phyloP scores from a whole-genome alignment of 2,888 invertebrate species.

The Nudaria mundana region DNA sequence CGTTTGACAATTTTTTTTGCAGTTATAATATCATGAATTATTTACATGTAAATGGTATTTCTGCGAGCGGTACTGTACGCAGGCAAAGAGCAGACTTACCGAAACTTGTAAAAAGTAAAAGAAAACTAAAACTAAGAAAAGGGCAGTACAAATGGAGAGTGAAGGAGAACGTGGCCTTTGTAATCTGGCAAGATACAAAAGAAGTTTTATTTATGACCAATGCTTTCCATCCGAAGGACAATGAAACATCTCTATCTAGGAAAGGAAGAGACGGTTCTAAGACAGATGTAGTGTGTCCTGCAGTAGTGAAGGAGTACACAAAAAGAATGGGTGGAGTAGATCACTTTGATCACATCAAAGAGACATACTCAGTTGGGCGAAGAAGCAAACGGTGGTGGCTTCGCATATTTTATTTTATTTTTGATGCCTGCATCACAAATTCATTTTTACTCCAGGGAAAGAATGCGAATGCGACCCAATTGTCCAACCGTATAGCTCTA shows the following conservation, averaged over 20 bases:
- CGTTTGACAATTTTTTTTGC: conserved; percentile 11
- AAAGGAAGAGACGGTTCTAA: conserved; percentile 24
- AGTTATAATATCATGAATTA: neutral
- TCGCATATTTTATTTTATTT: conserved; percentile 28
- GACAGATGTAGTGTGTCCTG: conserved; percentile 13
- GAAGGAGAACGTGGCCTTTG: conserved; percentile 27
- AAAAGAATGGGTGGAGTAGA: conserved; percentile 22
- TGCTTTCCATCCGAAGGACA: conserved; percentile 33
- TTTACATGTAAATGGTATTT: conserved; percentile 6
- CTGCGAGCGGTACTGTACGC: conserved; percentile 12
- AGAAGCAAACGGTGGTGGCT: conserved; percentile 29
- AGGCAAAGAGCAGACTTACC: conserved; percentile 23
- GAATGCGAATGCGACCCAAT: conserved; percentile 18
- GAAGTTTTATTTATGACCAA: conserved; percentile 29
- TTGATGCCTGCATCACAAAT: conserved; percentile 28
- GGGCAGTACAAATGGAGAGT: conserved; percentile 32
- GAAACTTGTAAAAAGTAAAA: conserved; percentile 20
- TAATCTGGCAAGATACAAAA: conserved; percentile 35
- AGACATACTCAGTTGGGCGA: conserved; percentile 26
- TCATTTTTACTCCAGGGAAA: conserved; percentile 23
- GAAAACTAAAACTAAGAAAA: conserved; percentile 24
- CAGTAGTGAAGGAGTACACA: conserved; percentile 11
- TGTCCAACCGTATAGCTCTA: conserved; percentile 2
- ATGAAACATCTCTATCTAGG: conserved; percentile 18
- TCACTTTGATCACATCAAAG: conserved; percentile 24